Evolutionary conservation across 2,888 invertebrate species (phyloP).

Genomic region (Stenotaenia linearis): DNA sequence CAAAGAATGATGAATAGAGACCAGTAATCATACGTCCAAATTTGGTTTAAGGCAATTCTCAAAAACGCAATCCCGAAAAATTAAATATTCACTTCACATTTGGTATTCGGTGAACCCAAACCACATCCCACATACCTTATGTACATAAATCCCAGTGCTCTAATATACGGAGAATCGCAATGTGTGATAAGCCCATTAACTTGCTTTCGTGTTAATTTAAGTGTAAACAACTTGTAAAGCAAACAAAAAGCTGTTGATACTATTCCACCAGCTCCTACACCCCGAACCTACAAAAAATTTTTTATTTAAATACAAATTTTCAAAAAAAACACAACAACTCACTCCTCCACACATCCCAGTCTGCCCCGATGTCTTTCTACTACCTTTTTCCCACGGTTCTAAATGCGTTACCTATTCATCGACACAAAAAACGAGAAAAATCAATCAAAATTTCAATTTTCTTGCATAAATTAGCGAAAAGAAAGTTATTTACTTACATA

Average conservation of each 20-base stretch:
- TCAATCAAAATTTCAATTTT: not conserved
- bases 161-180: conserved; percentile 92
- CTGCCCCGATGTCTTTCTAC: conserved; percentile 93
- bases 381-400: conserved; percentile 99
- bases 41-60: no score
- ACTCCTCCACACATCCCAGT: conserved; percentile 99
- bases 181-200: conserved; percentile 91
- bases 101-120: not conserved
- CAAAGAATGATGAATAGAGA: no score
- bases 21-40: no score
- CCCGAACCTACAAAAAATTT: conserved; percentile 66
- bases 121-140: conserved; percentile 53
- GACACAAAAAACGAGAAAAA: not conserved
- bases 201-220: conserved; percentile 95
- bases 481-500: conserved; percentile 40
- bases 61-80: no score
- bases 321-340: conserved; percentile 53
- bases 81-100: not conserved
- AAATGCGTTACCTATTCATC: conserved; percentile 67
- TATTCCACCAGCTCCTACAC: conserved; percentile 98
- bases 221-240: conserved; percentile 94
- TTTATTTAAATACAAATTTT: conserved; percentile 31
- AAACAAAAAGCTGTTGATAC: conserved; percentile 99
- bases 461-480: not conserved
- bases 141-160: conserved; percentile 84